A percentile compares a stretch with the other conserved stretches of the same genome.
Conservation (phyloP, 2,888 invertebrate genomes). For the Lasioglossum malachurum region DNA sequence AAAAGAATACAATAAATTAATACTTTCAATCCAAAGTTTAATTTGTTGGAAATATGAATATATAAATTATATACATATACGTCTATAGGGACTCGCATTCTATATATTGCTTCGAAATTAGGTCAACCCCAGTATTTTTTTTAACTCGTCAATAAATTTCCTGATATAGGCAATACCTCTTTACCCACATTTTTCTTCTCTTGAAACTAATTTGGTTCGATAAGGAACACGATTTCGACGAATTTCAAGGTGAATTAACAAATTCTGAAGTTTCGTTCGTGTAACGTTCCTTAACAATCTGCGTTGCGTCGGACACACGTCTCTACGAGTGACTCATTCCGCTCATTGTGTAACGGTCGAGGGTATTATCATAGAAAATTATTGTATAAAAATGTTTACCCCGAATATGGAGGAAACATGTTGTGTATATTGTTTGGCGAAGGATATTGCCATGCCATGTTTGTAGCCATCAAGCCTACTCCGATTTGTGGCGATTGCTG, state of each 20-base stretch:
- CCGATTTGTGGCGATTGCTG: constrained; percentile 74
- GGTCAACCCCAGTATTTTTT: constrained; percentile 17
- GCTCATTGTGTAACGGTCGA: neutral
- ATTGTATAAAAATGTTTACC: constrained; percentile 71
- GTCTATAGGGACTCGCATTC: neutral
- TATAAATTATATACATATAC: neutral
- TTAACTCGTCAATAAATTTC: neutral
- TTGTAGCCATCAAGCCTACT: constrained; percentile 80
- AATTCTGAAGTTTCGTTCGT: neutral
- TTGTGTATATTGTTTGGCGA: constrained; percentile 82
- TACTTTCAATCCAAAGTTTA: neutral
- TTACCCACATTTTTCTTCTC: neutral
- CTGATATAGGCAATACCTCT: neutral
- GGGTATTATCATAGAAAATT: neutral
- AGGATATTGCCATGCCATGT: constrained; percentile 84
- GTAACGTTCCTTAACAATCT: neutral
- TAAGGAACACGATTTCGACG: neutral
- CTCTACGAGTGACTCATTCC: neutral
- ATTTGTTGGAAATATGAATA: neutral
- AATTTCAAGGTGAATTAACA: neutral
- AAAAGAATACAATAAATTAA: constrained; percentile 28
- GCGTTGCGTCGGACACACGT: neutral
- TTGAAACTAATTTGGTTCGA: neutral
- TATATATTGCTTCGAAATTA: constrained; percentile 26
- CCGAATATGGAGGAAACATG: constrained; percentile 81